Evolutionary conservation across 1,140 invertebrate genomes (phyloP).

Genomic region (Bombus sylvicola): DNA sequence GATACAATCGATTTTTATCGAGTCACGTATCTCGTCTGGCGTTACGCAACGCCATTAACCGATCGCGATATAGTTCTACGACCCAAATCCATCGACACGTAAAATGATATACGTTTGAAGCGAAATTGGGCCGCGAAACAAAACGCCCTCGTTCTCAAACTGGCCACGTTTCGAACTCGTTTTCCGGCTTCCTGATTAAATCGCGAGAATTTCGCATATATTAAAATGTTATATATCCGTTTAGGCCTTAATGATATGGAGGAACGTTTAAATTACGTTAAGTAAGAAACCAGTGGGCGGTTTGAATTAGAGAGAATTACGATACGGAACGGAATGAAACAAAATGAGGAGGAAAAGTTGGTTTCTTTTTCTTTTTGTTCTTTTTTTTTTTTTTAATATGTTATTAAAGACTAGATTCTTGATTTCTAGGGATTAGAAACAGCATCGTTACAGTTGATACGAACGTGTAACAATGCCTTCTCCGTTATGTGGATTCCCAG

Average conservation of each 20-base stretch:
- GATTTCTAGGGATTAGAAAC: background rate
- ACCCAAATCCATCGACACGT: conserved; percentile 39
- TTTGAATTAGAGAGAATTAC: background rate
- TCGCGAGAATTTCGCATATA: background rate
- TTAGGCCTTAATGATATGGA: background rate
- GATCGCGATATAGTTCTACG: conserved; percentile 38
- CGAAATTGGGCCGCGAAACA: conserved; percentile 4
- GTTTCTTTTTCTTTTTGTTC: background rate
- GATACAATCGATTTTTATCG: conserved; percentile 51
- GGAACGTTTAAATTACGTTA: too few species aligned
- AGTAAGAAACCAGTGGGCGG: background rate
- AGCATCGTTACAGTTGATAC: conserved; percentile 36
- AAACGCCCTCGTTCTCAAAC: background rate
- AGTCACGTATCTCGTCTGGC: conserved; percentile 27
- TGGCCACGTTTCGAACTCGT: background rate
- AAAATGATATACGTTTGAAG: conserved; percentile 42
- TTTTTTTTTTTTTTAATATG: background rate
- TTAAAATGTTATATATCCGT: background rate
- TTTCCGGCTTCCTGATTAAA: background rate
- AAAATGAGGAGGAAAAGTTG: background rate
- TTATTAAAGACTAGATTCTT: background rate
- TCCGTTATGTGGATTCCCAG: conserved; percentile 55
- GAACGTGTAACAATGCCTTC: conserved; percentile 47
- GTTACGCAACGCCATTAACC: conserved; percentile 51
- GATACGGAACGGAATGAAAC: background rate